Percentiles rank a stretch among this genome's conserved stretches.
These are phyloP conservation scores for Sebastolobus altivelis DNA, from an alignment of 2,797 vertebrate genomes.

Conservation along the genomic window DNA sequence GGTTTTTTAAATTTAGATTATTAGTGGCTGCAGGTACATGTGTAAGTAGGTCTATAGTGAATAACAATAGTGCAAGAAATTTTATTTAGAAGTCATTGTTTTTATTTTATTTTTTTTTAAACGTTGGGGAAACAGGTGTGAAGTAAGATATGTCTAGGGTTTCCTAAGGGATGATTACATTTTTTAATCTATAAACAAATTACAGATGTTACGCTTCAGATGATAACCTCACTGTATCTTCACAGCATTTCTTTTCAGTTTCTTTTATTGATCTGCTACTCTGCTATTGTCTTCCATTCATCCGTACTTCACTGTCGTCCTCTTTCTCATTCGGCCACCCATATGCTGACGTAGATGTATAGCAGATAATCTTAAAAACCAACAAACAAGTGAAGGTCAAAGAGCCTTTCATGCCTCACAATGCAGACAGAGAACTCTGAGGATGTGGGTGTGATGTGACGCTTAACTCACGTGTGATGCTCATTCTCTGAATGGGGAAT, in stretches of 20 bases:
- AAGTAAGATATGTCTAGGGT: not conserved
- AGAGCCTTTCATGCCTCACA: not conserved
- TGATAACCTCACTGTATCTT: not conserved
- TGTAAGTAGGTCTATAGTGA: not conserved
- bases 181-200: not conserved
- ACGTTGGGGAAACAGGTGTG: not conserved
- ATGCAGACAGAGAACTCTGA: not conserved
- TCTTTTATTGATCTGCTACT: not conserved
- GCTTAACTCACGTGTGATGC: slow-evolving; percentile 45
- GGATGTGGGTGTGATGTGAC: slow-evolving; percentile 24
- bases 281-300: not conserved
- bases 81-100: not conserved
- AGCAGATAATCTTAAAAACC: slow-evolving; percentile 3
- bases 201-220: too few species aligned
- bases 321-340: not conserved
- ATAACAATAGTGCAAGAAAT: not conserved
- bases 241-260: not conserved
- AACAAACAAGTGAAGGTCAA: slow-evolving; percentile 27
- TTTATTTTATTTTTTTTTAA: not conserved
- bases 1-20: not conserved
- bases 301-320: not conserved
- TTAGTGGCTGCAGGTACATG: not conserved
- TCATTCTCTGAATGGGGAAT: slow-evolving; percentile 50
- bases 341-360: not conserved
- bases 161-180: not conserved